phyloP scores from a whole-genome alignment of 1,140 invertebrate genomes.

The Heliconius congener region DNA sequence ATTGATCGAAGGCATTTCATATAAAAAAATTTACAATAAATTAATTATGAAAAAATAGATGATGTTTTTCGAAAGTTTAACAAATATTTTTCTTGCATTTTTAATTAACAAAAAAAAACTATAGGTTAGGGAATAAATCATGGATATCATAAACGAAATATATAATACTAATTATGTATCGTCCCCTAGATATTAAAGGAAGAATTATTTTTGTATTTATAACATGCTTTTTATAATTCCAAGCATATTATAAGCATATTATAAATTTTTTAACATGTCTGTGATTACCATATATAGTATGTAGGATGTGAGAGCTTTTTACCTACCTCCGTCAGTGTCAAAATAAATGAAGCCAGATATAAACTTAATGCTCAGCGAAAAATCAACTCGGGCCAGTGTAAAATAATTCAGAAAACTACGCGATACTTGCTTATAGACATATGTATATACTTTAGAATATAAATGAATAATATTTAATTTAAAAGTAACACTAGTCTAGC shows the following conservation, averaged over 20 bases:
- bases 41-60: too few species aligned
- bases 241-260: not conserved
- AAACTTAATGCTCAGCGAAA: not conserved
- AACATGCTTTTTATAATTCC: not conserved
- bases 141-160: too few species aligned
- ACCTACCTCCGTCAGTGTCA: slow-evolving; percentile 21
- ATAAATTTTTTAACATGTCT: not conserved
- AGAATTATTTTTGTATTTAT: too few species aligned
- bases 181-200: too few species aligned
- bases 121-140: too few species aligned
- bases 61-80: too few species aligned
- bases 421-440: not conserved
- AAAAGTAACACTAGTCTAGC: too few species aligned
- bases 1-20: not conserved
- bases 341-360: not conserved
- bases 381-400: not conserved
- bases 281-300: not conserved
- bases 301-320: not conserved
- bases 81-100: too few species aligned
- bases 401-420: not conserved
- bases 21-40: too few species aligned
- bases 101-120: too few species aligned
- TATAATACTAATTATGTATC: too few species aligned
- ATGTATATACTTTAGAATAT: not conserved
- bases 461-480: too few species aligned